Evolutionary conservation across 2,888 invertebrate species (phyloP), one percentile per base, ranked within the genome.

Genomic region (Apantesis nais): DNA sequence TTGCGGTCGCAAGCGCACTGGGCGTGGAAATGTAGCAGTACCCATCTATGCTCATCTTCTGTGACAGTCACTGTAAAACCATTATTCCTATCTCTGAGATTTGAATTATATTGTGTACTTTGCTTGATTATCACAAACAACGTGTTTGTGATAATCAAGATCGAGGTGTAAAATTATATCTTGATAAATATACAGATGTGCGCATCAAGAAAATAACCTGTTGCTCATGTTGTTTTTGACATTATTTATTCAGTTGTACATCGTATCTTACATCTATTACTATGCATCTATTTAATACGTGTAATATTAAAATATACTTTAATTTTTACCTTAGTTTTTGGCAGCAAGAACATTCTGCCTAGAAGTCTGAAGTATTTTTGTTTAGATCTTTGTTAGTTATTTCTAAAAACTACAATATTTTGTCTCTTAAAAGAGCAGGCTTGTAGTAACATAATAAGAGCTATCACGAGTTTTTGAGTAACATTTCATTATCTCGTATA

Each of bases 11-110:
- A 78, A 77, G 83, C 79, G 84, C 84, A 78, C 71, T 71, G 71
- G 71, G 79, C 88, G 88, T 88, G 86, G 87, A 87, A 79, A 78
- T 77, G 78, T 87, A 89, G 84, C 88, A 86, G 78, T 83, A 79
- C 76, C 74, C 69, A 70, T 79, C 78, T 73, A 73, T 68, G 80
- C 71, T 77, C 81, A 77, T 74, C 71, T 71, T 65, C 76, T 78
- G 77, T 86, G 83, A 85, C 72, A 66, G 70, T 39, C 7, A 58
- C 68, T 73, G 37, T 77, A 75, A 71, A 73, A 79, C 63, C 74
- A 73, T 72, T 75, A 78, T 74, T 44, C 48, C 64, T 68, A 75
- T 79, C 72, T 9, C 34, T 11, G 34, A n/a, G 67, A 69, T 74
- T 62, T 64, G n/a, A 39, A 55, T 70, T 62, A 34, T 61, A 41